Evolutionary conservation across 2,113 vertebrate genomes (phyloP).

Genomic region (Takifugu flavidus): DNA sequence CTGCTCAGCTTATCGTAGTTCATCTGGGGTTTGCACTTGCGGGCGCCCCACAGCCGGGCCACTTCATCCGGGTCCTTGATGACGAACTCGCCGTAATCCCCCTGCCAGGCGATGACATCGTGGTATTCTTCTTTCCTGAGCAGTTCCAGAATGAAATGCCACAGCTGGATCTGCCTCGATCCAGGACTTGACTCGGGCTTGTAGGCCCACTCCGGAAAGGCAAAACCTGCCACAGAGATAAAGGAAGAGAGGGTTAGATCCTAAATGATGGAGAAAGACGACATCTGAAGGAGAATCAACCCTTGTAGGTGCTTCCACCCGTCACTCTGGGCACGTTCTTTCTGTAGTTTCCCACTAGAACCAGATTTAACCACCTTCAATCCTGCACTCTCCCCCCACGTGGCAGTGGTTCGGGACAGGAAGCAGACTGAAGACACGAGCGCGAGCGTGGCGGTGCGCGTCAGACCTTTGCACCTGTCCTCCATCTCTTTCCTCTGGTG

Average conservation of each 20-base stretch:
- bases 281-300: background rate
- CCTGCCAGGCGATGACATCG: conserved; percentile 92
- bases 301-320: too few species aligned
- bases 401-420: conserved; percentile 35
- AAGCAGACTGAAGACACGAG: conserved; percentile 39
- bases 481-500: conserved; percentile 58
- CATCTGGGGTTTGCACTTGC: conserved; percentile 93
- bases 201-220: conserved; percentile 91
- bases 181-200: conserved; percentile 87
- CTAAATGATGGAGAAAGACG: background rate
- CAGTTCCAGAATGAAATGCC: conserved; percentile 91
- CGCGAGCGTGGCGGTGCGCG: too few species aligned
- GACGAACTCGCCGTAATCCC: conserved; percentile 90
- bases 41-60: conserved; percentile 86
- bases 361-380: too few species aligned
- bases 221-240: conserved; percentile 73
- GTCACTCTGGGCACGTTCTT: too few species aligned
- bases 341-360: too few species aligned
- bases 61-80: conserved; percentile 89
- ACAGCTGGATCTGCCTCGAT: conserved; percentile 89
- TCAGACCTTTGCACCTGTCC: conserved; percentile 55
- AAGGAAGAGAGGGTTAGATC: conserved; percentile 2
- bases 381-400: too few species aligned
- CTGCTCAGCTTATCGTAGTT: conserved; percentile 89
- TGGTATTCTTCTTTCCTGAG: conserved; percentile 86